Evolutionary conservation across 2,113 vertebrate genomes (phyloP), one percentile per base, ranked within the genome.

Genomic region (Mesitornis unicolor): DNA sequence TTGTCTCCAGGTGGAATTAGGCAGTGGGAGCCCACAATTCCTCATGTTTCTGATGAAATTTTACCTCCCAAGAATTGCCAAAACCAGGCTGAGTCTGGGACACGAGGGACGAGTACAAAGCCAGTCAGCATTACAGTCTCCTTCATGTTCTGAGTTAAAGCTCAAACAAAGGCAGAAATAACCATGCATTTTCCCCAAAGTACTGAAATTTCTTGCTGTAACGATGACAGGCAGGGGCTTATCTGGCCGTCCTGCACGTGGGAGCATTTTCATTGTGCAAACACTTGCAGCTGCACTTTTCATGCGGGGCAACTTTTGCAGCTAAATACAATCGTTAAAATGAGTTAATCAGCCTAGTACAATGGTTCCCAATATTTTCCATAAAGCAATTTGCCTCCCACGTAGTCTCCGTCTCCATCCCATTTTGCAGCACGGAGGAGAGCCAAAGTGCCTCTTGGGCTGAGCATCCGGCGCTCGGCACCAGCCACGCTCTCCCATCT

Each of bases 361-460:
- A 91, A 89, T 79, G 40, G 61, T 51, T 82, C 85, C 35, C 42
- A 45, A n/a, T 70, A 71, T 63, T 81, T 87, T 91, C 81, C 59
- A 69, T 42, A 29, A 77, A 75, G 63, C 83, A 84, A 29, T 88
- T 50, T 79, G 61, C 95, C 95, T 95, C 90, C 96, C 95, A 93
- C 16, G 0, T 71, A 57, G 86, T 15, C 69, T 53, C 48, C 2
- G 2, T 61, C 94, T 87, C 73, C 4, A 1, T 87, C 69, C 85
- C 84, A 16, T 45, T 56, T 56, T 5, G 1, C 64, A 73, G 93
- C 80, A 48, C 0, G 2, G 47, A 45, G 65, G 14, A 63, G 85
- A 86, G 76, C 68, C 9, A 4, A 28, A 31, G 79, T 3, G 1
- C 35, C 88, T 82, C 71, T 56, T 1, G 2, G 90, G 92, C 88